Percentiles rank a stretch among this genome's conserved stretches.
Evolutionary conservation across 2,888 invertebrate species (phyloP).

Genomic region (Glyphotaelius pellucidus): DNA sequence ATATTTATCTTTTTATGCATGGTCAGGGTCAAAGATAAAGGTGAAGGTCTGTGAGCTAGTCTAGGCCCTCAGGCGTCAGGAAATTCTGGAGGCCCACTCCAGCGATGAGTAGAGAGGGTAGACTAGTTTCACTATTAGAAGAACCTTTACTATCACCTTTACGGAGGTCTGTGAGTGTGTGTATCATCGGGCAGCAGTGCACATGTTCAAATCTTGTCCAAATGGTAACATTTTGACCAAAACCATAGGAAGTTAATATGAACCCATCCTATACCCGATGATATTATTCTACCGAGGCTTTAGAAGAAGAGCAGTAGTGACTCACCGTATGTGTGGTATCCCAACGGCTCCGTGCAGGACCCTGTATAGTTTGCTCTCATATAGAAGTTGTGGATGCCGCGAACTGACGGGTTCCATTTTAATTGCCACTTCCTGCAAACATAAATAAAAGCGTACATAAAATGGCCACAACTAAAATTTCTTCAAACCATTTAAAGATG

Average conservation of each 20-base stretch:
- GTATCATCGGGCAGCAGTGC: too few relatives aligned
- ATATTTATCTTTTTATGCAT: too few relatives aligned
- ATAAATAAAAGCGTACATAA: background rate
- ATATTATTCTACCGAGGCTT: background rate
- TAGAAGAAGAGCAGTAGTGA: background rate
- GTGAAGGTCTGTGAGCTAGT: background rate
- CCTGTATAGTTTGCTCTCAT: constrained; percentile 99
- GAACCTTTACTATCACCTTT: too few relatives aligned
- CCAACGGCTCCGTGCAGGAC: constrained; percentile 98
- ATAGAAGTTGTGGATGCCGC: constrained; percentile 98
- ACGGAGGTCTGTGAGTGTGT: too few relatives aligned
- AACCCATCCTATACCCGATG: too few relatives aligned
- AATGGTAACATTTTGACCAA: too few relatives aligned
- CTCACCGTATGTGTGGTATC: constrained; percentile 95
- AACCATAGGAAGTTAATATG: too few relatives aligned
- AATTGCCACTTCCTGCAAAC: constrained; percentile 95
- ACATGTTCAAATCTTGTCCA: too few relatives aligned
- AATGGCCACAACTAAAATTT: background rate
- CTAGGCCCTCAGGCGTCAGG: too few relatives aligned
- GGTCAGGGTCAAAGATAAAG: background rate
- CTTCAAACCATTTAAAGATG: background rate
- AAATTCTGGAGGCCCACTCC: background rate
- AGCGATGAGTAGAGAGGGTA: background rate
- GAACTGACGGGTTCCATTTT: constrained; percentile 98
- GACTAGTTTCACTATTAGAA: too few relatives aligned